These are phyloP conservation scores for Drosophila mimetica DNA, from an alignment of 2,888 invertebrate species.

Conservation along the genomic window DNA sequence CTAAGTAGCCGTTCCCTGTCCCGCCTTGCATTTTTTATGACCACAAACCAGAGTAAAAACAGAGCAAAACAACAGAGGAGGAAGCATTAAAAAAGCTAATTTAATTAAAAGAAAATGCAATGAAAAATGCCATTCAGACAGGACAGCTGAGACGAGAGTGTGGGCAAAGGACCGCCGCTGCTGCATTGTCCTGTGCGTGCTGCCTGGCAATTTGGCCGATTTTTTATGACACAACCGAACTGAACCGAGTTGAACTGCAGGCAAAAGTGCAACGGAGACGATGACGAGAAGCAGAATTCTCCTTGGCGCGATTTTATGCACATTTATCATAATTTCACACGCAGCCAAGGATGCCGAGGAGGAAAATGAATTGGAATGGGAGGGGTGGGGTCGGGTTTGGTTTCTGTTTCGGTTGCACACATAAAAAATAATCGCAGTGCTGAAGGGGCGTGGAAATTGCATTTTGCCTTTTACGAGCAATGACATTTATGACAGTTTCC, in stretches of 20 bases:
- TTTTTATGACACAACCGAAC: constrained; percentile 67
- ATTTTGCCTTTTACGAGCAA: constrained; percentile 76
- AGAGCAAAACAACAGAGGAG: constrained; percentile 36
- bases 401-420: constrained; percentile 55
- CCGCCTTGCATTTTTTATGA: constrained; percentile 46
- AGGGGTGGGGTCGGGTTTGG: constrained; percentile 44
- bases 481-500: constrained; percentile 72
- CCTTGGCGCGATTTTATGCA: constrained; percentile 75
- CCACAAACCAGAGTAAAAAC: constrained; percentile 66
- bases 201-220: constrained; percentile 66
- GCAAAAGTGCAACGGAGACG: constrained; percentile 55
- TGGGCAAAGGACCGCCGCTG: constrained; percentile 12
- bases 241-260: constrained; percentile 67
- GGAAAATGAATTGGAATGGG: constrained; percentile 60
- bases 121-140: constrained; percentile 69
- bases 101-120: constrained; percentile 80
- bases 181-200: constrained; percentile 73
- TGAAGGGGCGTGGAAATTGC: constrained; percentile 65
- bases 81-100: constrained; percentile 75
- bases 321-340: constrained; percentile 80
- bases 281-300: constrained; percentile 48
- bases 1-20: constrained; percentile 23
- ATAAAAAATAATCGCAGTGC: constrained; percentile 71
- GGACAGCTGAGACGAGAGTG: not conserved
- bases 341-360: constrained; percentile 60